Percentiles rank a stretch among this genome's conserved stretches.
phyloP scores from a whole-genome alignment of 1,140 invertebrate species.

The Penaeus indicus region DNA sequence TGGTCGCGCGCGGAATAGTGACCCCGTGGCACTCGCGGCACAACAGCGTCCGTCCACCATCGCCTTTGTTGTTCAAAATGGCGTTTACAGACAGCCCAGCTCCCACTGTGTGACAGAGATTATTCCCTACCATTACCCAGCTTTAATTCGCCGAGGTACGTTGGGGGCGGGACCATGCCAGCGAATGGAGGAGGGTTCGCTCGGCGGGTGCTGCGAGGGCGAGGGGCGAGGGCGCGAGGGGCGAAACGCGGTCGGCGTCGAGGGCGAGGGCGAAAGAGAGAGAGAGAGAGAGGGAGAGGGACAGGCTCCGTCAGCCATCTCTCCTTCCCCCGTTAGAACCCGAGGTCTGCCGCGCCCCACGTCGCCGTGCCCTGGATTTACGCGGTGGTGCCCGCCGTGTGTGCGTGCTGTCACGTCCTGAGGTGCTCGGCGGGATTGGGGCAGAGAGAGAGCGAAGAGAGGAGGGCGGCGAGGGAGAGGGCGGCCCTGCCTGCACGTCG shows the following conservation, averaged over 20 bases:
- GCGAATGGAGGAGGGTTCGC: background rate
- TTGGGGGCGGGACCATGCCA: background rate
- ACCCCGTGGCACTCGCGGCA: background rate
- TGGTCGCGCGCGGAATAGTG: background rate
- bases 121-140: constrained; percentile 2
- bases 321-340: background rate
- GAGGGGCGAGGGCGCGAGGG: background rate
- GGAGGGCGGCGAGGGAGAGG: too few relatives aligned
- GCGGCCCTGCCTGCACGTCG: too few relatives aligned
- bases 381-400: background rate
- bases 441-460: too few relatives aligned
- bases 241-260: constrained; percentile 11
- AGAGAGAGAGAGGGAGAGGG: background rate
- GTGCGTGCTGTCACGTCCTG: background rate
- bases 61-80: constrained; percentile 64
- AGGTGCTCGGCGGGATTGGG: too few relatives aligned
- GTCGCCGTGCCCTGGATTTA: background rate
- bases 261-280: too few relatives aligned
- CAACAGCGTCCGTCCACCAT: constrained; percentile 18
- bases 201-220: background rate
- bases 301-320: constrained; percentile 44
- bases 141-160: constrained; percentile 35
- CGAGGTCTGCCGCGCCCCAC: background rate
- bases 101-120: constrained; percentile 16
- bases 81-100: constrained; percentile 40